Base-by-base conservation (phyloP, 2,797 vertebrate genomes). In the Poecile montanus region DNA sequence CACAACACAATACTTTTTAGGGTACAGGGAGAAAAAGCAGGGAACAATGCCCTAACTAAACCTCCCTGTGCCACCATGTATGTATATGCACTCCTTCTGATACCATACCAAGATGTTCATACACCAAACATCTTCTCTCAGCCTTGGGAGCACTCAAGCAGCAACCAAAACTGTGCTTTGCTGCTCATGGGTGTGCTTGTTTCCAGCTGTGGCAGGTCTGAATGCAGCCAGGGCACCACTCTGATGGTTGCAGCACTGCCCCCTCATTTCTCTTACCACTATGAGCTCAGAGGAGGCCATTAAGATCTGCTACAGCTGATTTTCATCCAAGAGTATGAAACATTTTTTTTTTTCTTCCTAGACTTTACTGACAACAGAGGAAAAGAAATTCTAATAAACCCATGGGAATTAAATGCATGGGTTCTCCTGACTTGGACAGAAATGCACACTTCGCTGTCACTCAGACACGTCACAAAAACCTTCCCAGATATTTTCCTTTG, bases 401-500 rank as follows among this genome's bases (percentile, higher is more conserved):
- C 8, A 5, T 6, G 16, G 38, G 36, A 87, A 51, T 65, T 48
- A 72, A 88, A 23, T 26, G 10, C 36, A 34, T 2, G 0, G 1
- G 0, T 63, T 53, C 57, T 70, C 51, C 53, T 40, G 27, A 54
- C 60, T 73, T 88, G 34, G 29, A 65, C 56, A 20, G 27, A 85
- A 88, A 58, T 1, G 1, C 26, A 19, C 1, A 1, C 17, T 62
- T 51, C 26, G 27, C n/a, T 0, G 0, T 30, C 16, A 5, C 36
- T 47, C 4, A 2, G 30, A 40, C 15, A 44, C 56, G 62, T 65
- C 50, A 80, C 65, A 80, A 10, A 18, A 84, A 10, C 5, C 4
- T 65, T 54, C 25, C 9, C 47, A 47, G 54, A 18, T 75, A 23
- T 45, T 91, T 63, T 78, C 17, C 61, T 62, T 23, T 26, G 9